phyloP scores from a whole-genome alignment of 2,888 invertebrate species.

The Yponomeuta plumbellus region DNA sequence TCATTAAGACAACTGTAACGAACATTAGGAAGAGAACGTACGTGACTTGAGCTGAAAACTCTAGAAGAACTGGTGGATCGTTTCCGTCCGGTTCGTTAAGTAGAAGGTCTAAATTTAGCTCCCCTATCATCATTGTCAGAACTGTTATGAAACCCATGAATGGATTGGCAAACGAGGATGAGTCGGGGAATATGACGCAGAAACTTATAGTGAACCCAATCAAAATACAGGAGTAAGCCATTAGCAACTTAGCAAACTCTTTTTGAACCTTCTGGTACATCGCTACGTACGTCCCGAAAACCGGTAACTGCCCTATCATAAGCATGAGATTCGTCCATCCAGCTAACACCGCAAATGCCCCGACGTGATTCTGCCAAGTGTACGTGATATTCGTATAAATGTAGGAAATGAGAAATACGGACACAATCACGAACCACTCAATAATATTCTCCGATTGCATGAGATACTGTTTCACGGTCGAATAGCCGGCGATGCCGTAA shows the following conservation, averaged over 20 bases:
- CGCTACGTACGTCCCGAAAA: constrained; percentile 92
- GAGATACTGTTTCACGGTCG: constrained; percentile 87
- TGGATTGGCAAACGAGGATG: constrained; percentile 88
- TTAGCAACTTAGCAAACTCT: constrained; percentile 89
- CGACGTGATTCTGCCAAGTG: constrained; percentile 91
- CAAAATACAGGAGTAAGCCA: constrained; percentile 89
- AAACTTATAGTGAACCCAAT: constrained; percentile 93
- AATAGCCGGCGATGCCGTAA: constrained; percentile 88
- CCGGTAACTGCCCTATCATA: constrained; percentile 92
- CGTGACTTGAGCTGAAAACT: constrained; percentile 88
- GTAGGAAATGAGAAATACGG: constrained; percentile 89
- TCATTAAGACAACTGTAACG: constrained; percentile 91
- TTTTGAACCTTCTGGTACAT: constrained; percentile 93
- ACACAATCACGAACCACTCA: constrained; percentile 91
- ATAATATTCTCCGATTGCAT: constrained; percentile 90
- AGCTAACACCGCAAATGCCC: constrained; percentile 89
- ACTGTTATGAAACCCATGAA: constrained; percentile 91
- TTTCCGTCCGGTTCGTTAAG: constrained; percentile 86
- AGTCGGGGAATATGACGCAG: constrained; percentile 90
- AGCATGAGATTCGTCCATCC: constrained; percentile 94
- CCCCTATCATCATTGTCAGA: constrained; percentile 93
- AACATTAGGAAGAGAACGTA: constrained; percentile 88
- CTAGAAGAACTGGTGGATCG: constrained; percentile 84
- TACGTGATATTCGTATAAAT: constrained; percentile 85
- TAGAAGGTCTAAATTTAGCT: constrained; percentile 85